Percentiles rank a stretch among this genome's conserved stretches.
Evolutionary conservation across 1,140 invertebrate species (phyloP).

Genomic region (Zelostemma sp.): DNA sequence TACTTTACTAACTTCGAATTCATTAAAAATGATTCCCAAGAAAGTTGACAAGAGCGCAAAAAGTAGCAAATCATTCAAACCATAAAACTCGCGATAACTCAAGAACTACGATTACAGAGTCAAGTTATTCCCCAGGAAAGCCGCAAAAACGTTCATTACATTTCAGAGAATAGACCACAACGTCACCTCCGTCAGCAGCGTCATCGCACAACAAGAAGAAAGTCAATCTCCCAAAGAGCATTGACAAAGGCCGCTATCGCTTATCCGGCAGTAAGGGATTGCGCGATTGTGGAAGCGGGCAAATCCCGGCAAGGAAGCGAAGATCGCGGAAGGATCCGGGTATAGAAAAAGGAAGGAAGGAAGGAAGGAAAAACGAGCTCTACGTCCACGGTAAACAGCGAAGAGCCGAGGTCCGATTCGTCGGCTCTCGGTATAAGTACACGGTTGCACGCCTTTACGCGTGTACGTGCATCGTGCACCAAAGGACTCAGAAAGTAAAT

Average conservation of each 20-base stretch:
- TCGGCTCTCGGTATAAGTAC: conserved; percentile 34
- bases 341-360: conserved; percentile 13
- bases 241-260: conserved; percentile 6
- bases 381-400: conserved; percentile 55
- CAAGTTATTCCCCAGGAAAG: too few species aligned
- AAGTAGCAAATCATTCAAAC: too few species aligned
- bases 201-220: not conserved
- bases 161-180: too few species aligned
- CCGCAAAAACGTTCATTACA: too few species aligned
- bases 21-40: not conserved
- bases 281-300: too few species aligned
- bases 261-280: too few species aligned
- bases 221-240: not conserved
- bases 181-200: not conserved
- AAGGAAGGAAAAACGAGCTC: conserved; percentile 29
- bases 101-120: too few species aligned
- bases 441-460: conserved; percentile 11
- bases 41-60: too few species aligned
- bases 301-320: too few species aligned
- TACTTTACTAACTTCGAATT: too few species aligned
- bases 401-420: conserved; percentile 45
- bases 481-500: conserved; percentile 32
- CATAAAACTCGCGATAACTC: too few species aligned
- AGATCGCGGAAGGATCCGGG: too few species aligned
- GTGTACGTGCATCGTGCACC: conserved; percentile 6